A percentile compares a stretch with the other conserved stretches of the same genome.
These are phyloP conservation scores for Hetaerina americana DNA, from an alignment of 1,140 invertebrate species.

Conservation along the genomic window DNA sequence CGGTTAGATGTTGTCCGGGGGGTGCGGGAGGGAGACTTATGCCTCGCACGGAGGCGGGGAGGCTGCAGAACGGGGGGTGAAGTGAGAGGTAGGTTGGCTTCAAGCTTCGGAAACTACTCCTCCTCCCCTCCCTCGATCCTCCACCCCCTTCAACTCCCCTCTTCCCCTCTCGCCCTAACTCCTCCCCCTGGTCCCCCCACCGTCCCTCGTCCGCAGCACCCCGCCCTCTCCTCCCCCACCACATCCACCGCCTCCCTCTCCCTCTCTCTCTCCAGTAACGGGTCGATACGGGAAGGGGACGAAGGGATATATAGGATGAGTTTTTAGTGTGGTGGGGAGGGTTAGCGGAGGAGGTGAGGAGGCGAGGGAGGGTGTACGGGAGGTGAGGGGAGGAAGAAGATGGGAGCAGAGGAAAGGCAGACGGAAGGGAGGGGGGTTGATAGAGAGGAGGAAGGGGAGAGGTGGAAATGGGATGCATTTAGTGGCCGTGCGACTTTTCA, in stretches of 20 bases:
- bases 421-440: neutral
- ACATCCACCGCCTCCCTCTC: neutral
- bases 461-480: no score
- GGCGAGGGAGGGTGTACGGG: conserved; percentile 4
- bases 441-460: neutral
- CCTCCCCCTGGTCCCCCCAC: conserved; percentile 3
- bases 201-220: conserved; percentile 3
- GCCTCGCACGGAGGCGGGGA: no score
- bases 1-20: neutral
- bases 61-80: neutral
- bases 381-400: conserved; percentile 17
- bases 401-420: conserved; percentile 11
- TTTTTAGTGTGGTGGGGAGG: conserved; percentile 15
- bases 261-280: neutral
- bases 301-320: conserved; percentile 14
- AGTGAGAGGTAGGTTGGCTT: neutral
- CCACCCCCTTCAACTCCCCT: neutral
- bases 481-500: no score
- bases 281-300: neutral
- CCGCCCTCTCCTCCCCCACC: conserved; percentile 3
- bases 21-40: neutral
- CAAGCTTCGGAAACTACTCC: neutral
- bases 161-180: neutral
- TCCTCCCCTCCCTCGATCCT: conserved; percentile 7
- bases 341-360: conserved; percentile 11